Evolutionary conservation across 2,113 vertebrate genomes (phyloP).

Genomic region (Bubalus kerabau): DNA sequence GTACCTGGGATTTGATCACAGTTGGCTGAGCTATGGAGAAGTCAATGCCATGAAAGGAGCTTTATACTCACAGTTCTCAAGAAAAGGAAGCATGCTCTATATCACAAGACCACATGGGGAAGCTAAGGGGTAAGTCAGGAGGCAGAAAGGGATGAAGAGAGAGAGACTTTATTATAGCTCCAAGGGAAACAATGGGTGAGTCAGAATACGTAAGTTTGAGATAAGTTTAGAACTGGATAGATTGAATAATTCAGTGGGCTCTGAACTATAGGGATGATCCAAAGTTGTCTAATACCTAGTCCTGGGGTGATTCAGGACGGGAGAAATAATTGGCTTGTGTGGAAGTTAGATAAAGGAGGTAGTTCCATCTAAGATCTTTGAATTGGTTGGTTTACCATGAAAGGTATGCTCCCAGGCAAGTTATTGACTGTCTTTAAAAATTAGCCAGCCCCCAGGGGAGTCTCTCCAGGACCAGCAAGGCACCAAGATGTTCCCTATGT

Average conservation of each 20-base stretch:
- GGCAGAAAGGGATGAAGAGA: neutral
- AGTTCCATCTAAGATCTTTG: neutral
- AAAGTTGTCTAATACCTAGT: neutral
- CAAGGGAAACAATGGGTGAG: neutral
- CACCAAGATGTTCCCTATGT: neutral
- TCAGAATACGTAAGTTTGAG: neutral
- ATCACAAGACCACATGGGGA: neutral
- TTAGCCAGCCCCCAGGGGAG: neutral
- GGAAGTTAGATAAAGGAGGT: neutral
- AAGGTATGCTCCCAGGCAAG: neutral
- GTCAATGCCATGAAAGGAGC: neutral
- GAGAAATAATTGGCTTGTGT: neutral
- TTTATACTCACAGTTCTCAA: neutral
- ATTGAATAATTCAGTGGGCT: neutral
- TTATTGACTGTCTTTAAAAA: neutral
- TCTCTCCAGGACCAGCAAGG: neutral
- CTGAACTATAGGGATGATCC: neutral
- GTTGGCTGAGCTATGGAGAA: neutral
- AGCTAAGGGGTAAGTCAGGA: neutral
- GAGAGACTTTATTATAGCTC: accelerated
- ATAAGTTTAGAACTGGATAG: neutral
- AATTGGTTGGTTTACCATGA: neutral
- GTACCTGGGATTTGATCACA: neutral
- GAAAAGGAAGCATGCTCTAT: neutral
- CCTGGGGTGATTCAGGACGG: neutral